These are phyloP conservation scores for Prunella fulvescens DNA, from an alignment of 2,113 vertebrate species.

Conservation along the genomic window DNA sequence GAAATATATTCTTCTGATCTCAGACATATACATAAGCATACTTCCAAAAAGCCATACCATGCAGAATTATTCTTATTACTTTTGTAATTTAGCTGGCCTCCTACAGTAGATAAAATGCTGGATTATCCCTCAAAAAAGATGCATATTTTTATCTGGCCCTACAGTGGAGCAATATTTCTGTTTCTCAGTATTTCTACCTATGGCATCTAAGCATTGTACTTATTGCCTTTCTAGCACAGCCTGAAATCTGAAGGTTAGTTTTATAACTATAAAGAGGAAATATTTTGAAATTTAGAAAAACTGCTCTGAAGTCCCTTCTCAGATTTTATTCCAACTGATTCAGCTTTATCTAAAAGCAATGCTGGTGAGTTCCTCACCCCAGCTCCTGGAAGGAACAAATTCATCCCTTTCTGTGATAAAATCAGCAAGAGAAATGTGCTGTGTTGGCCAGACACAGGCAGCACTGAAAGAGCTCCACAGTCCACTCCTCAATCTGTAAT, in stretches of 20 bases:
- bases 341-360: background rate
- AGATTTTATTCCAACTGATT: background rate
- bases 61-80: background rate
- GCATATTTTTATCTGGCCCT: background rate
- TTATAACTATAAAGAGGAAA: background rate
- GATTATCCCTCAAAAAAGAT: background rate
- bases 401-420: background rate
- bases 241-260: background rate
- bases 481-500: background rate
- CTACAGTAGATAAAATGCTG: background rate
- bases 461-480: background rate
- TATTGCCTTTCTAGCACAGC: background rate
- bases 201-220: background rate
- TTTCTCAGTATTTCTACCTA: background rate
- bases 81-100: background rate
- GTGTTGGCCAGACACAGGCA: background rate
- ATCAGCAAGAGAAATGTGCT: background rate
- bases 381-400: background rate
- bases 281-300: background rate
- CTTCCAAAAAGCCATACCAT: background rate
- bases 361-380: fast-evolving
- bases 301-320: background rate
- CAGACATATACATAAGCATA: background rate
- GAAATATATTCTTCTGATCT: background rate
- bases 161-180: background rate